A percentile compares a stretch with the other conserved stretches of the same genome.
These are phyloP conservation scores for Volucella inflata DNA, from an alignment of 2,888 invertebrate genomes.

Conservation along the genomic window DNA sequence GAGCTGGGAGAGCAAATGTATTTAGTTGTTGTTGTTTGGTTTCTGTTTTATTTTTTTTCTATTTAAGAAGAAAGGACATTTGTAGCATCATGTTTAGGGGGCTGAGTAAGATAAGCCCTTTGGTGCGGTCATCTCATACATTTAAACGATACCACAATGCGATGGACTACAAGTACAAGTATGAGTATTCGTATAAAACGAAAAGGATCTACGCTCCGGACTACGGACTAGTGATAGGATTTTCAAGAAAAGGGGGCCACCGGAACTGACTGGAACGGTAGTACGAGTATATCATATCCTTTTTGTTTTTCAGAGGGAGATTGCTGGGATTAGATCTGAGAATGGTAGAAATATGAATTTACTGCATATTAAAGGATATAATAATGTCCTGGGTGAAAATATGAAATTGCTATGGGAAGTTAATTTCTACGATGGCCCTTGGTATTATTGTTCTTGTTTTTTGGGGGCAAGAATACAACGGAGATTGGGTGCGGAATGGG, in stretches of 20 bases:
- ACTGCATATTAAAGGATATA: conserved; percentile 76
- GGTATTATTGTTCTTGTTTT: conserved; percentile 73
- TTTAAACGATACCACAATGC: conserved; percentile 75
- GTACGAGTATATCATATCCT: conserved; percentile 74
- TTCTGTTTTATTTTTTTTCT: too few species aligned
- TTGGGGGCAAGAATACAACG: conserved; percentile 1
- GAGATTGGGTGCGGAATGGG: conserved; percentile 1
- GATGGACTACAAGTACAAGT: conserved; percentile 60
- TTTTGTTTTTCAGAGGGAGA: conserved; percentile 72
- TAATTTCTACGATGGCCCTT: conserved; percentile 75
- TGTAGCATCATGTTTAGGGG: conserved; percentile 9
- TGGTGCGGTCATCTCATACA: conserved; percentile 75
- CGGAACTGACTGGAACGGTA: conserved; percentile 31
- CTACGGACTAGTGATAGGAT: neutral
- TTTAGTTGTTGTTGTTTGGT: neutral
- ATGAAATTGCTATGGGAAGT: conserved; percentile 76
- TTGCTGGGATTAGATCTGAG: conserved; percentile 74
- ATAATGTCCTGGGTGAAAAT: conserved; percentile 76
- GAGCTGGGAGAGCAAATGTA: conserved; percentile 6
- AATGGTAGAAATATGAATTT: conserved; percentile 76
- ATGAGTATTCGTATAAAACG: neutral
- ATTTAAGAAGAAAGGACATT: conserved; percentile 54
- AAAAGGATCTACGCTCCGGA: neutral
- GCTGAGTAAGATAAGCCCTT: conserved; percentile 64
- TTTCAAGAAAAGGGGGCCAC: conserved; percentile 19